Evolutionary conservation across 1,140 invertebrate genomes (phyloP), one percentile per base, ranked within the genome.

Genomic region (Leptoteleia sp.): DNA sequence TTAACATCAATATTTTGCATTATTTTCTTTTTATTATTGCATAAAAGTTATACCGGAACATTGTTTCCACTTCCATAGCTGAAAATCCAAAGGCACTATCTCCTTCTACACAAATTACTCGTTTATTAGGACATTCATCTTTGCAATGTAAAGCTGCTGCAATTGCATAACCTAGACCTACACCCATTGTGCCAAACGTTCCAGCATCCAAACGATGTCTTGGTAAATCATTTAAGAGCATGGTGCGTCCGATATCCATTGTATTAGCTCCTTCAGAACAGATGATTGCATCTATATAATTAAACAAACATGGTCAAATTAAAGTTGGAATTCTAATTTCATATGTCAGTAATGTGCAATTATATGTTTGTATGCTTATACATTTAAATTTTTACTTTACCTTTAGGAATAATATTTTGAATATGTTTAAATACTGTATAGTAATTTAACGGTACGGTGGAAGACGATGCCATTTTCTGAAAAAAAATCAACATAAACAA

Each of bases 201-300:
- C 94, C 95, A n/a, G 95, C 95, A 87, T 96, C 97, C 17, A 97
- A 88, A 33, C 97, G 92, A 86, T 98, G 96, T 35, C 96, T 89
- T 0, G 97, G 96, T 43, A 93, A 87, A 1, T 92, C 91, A 84
- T 98, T 98, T 1, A 94, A 88, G 11, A 99, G 88, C 87, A 99
- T 93, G 0, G 96, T 94, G 38, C 97, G 91, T 1, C 97, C 97
- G 83, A 99, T 99, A 82, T 99, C 97, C 98, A 99, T 99, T 0
- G 98, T 99, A 85, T 99, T 99, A 7, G 97, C 97, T 33, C 98
- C 98, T 91, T 99, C 98, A 84, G 96, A 98, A n/a, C 98, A 94
- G 81, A 99, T 97, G 1, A 99, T 93, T 12, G 93, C 93, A 90
- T 99, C 95, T 90, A 79, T 90, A 52, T 31, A 40, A 22, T 33